These are phyloP conservation scores for Pseudomugil gertrudae DNA, from an alignment of 2,797 vertebrate species.

Conservation along the genomic window DNA sequence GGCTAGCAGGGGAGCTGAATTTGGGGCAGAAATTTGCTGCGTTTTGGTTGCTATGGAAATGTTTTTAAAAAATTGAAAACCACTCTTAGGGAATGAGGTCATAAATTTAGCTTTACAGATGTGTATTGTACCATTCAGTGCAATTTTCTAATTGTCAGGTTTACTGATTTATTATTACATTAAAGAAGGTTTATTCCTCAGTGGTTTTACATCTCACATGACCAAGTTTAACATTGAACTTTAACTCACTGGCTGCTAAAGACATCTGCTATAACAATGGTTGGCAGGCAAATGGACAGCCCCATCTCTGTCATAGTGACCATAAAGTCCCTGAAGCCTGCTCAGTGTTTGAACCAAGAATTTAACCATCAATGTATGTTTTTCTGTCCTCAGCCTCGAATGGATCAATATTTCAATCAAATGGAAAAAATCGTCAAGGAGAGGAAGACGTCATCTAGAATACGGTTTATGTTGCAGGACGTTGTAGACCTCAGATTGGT, in stretches of 20 bases:
- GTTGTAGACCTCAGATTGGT: slow-evolving; percentile 96
- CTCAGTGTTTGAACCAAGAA: slow-evolving; percentile 3
- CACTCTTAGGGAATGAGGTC: not conserved
- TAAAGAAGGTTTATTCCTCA: slow-evolving; percentile 14
- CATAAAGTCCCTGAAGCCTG: slow-evolving; percentile 29
- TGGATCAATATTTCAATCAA: slow-evolving; percentile 99
- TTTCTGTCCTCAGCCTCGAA: slow-evolving; percentile 86
- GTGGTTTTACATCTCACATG: slow-evolving; percentile 9
- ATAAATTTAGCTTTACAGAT: slow-evolving; percentile 22
- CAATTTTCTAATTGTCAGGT: slow-evolving; percentile 19
- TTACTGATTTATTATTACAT: slow-evolving; percentile 16
- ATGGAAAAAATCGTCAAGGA: slow-evolving; percentile 99
- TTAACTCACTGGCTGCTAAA: too few species aligned
- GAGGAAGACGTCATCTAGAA: slow-evolving; percentile 96
- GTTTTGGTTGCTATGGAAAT: not conserved
- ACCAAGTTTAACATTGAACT: slow-evolving; percentile 15
- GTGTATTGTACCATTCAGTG: slow-evolving; percentile 24
- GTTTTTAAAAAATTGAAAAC: not conserved
- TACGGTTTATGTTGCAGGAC: slow-evolving; percentile 98
- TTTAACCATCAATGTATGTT: slow-evolving; percentile 13
- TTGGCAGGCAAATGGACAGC: too few species aligned
- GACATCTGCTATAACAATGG: too few species aligned
- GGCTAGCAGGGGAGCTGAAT: slow-evolving; percentile 10
- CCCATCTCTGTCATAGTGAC: slow-evolving; percentile 17
- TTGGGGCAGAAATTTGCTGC: not conserved